phyloP scores from a whole-genome alignment of 2,113 vertebrate species.

The Oxyruncus cristatus region DNA sequence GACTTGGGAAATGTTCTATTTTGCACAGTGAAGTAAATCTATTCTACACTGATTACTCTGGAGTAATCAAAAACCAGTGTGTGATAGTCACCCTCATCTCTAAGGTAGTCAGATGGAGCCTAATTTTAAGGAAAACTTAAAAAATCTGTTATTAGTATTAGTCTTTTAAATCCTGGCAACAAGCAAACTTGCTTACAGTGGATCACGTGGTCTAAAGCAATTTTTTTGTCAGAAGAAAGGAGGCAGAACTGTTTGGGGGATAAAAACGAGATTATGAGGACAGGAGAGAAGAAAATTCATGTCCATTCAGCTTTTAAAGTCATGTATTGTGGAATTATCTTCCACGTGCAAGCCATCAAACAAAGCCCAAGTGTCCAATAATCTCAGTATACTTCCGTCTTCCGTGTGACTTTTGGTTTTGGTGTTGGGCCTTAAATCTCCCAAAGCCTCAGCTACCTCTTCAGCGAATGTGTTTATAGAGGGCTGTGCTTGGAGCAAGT shows the following conservation, averaged over 20 bases:
- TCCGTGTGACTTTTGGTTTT: not conserved
- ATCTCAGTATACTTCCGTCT: not conserved
- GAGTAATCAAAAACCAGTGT: not conserved
- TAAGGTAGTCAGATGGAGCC: not conserved
- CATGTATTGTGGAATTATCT: not conserved
- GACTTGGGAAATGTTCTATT: not conserved
- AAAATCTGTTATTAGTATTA: not conserved
- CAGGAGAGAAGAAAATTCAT: not conserved
- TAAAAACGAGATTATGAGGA: not conserved
- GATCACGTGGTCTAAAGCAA: not conserved
- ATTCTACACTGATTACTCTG: not conserved
- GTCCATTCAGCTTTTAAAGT: not conserved
- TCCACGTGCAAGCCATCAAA: not conserved
- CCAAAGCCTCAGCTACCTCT: not conserved
- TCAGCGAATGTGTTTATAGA: not conserved
- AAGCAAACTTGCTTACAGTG: not conserved
- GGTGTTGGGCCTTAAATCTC: not conserved
- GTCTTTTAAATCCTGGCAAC: not conserved
- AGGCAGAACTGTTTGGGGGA: not conserved
- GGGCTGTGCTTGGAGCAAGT: not conserved
- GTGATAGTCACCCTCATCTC: not conserved
- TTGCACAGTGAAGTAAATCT: not conserved
- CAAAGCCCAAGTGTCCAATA: not conserved
- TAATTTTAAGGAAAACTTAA: not conserved
- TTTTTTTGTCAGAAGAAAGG: not conserved